phyloP scores from a whole-genome alignment of 1,140 invertebrate genomes.

The Plodia interpunctella region DNA sequence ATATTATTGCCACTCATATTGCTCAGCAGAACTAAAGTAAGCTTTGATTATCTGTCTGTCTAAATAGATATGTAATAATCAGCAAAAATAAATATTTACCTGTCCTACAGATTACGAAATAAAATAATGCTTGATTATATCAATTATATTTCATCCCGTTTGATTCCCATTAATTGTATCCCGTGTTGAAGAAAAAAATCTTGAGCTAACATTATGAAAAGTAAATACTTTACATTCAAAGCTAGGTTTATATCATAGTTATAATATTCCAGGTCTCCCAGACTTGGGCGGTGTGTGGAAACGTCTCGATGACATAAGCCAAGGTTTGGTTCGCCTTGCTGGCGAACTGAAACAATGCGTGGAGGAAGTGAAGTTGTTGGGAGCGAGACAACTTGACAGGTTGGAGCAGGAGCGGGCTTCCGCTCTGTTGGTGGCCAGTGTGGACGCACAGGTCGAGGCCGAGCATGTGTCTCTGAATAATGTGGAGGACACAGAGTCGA shows the following conservation, averaged over 20 bases:
- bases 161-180: too few species aligned
- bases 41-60: too few species aligned
- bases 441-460: slow-evolving; percentile 79
- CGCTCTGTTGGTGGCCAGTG: slow-evolving; percentile 81
- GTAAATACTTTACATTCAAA: too few species aligned
- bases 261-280: slow-evolving; percentile 52
- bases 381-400: slow-evolving; percentile 78
- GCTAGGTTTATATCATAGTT: not conserved
- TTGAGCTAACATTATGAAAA: too few species aligned
- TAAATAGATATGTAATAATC: too few species aligned
- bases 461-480: slow-evolving; percentile 53
- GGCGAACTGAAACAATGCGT: slow-evolving; percentile 82
- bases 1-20: too few species aligned
- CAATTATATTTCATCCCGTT: too few species aligned
- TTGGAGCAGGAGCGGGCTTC: slow-evolving; percentile 84
- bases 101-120: too few species aligned
- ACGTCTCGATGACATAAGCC: slow-evolving; percentile 83
- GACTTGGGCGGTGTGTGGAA: slow-evolving; percentile 80
- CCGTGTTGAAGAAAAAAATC: too few species aligned
- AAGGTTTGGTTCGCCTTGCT: slow-evolving; percentile 81
- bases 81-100: too few species aligned
- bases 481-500: slow-evolving; percentile 49
- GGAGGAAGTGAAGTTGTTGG: slow-evolving; percentile 82
- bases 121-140: too few species aligned
- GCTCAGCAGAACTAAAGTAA: too few species aligned